Percentiles rank a stretch among this genome's conserved stretches.
Evolutionary conservation across 2,888 invertebrate species (phyloP).

Genomic region (Alloscopus bannaensis): DNA sequence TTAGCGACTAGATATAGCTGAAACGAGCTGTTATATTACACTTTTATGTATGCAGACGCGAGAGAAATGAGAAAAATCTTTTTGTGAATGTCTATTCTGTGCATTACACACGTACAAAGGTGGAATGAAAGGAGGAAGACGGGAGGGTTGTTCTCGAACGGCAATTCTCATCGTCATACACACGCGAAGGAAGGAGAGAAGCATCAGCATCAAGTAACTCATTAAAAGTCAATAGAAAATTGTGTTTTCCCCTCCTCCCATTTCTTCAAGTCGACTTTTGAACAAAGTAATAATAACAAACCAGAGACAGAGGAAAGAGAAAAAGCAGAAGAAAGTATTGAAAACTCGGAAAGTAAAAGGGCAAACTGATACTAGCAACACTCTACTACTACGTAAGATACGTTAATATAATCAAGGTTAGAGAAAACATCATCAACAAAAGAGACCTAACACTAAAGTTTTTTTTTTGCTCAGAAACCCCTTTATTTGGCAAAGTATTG

Average conservation of each 20-base stretch:
- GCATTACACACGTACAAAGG: not conserved
- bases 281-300: conserved; percentile 26
- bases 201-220: conserved; percentile 37
- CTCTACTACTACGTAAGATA: not conserved
- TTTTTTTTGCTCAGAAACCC: conserved; percentile 8
- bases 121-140: conserved; percentile 8
- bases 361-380: too few relatives aligned
- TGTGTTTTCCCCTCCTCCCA: conserved; percentile 76
- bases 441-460: not conserved
- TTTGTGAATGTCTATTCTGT: not conserved
- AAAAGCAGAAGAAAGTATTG: not conserved
- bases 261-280: conserved; percentile 11
- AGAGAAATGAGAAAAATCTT: conserved; percentile 12
- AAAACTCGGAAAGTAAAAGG: not conserved
- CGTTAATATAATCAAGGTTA: conserved; percentile 11
- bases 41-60: conserved; percentile 17
- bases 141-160: conserved; percentile 6
- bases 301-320: not conserved
- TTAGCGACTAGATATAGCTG: conserved; percentile 9
- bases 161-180: not conserved
- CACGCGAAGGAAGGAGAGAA: not conserved
- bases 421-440: not conserved
- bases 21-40: conserved; percentile 17
- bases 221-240: conserved; percentile 58
- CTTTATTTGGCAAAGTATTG: not conserved